Percentiles rank a stretch among this genome's conserved stretches.
Evolutionary conservation across 2,113 vertebrate species (phyloP).

Genomic region (Corythoichthys haematopterus): DNA sequence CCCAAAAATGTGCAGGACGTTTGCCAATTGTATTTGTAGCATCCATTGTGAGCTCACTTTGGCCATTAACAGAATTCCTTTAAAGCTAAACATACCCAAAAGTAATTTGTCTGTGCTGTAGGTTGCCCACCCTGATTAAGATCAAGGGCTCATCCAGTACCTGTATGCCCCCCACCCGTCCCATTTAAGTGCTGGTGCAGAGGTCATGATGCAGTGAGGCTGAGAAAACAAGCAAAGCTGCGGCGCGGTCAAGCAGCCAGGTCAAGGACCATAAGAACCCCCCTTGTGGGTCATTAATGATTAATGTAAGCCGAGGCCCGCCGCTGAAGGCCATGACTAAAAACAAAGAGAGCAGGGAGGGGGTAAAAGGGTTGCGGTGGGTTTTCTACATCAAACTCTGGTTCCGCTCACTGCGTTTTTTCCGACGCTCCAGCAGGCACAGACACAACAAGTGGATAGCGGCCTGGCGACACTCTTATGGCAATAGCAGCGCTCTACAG

Average conservation of each 20-base stretch:
- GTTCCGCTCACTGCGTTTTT: conserved; percentile 17
- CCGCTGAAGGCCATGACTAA: conserved; percentile 52
- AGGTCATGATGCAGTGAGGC: conserved; percentile 43
- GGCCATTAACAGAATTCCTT: neutral
- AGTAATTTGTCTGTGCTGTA: neutral
- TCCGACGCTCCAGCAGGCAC: conserved; percentile 38
- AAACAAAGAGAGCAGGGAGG: conserved; percentile 23
- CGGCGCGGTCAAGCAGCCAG: conserved; percentile 43
- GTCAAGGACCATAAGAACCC: conserved; percentile 53
- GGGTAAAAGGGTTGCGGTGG: neutral
- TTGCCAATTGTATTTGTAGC: neutral
- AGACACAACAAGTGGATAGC: conserved; percentile 53
- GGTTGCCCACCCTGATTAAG: neutral
- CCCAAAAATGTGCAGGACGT: neutral
- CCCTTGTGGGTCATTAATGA: conserved; percentile 56
- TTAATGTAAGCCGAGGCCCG: conserved; percentile 59
- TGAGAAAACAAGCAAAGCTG: conserved; percentile 51
- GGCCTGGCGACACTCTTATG: conserved; percentile 17
- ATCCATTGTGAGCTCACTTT: neutral
- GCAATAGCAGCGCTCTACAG: neutral
- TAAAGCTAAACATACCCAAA: neutral
- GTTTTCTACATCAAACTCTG: conserved; percentile 18
- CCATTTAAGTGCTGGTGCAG: conserved; percentile 2
- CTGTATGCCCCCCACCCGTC: neutral
- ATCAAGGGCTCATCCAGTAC: neutral